Evolutionary conservation across 2,888 invertebrate species (phyloP), one percentile per base, ranked within the genome.

Genomic region (Drosophila monieri): DNA sequence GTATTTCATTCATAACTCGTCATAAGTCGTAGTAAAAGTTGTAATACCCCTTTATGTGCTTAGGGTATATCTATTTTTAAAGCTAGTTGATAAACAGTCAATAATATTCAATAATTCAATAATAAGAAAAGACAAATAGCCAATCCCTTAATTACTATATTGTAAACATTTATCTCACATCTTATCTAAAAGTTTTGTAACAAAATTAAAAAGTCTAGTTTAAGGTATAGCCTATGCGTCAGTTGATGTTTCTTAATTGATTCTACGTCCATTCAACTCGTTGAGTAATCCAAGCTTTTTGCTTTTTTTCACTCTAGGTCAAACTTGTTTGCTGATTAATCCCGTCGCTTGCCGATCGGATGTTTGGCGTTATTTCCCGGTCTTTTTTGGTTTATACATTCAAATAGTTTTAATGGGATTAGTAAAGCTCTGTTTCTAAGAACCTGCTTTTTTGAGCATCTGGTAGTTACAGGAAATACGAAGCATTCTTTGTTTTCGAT

Each of bases 341-440:
- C 15, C 60, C 39, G 30, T 41, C 23, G 39, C 46, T 79, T 25
- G 64, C 70, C 14, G 37, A 14, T 39, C 23, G n/a, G 39, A 60
- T 60, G 60, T 60, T 60, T 60, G 60, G 53, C 83, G 79, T 12
- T 85, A 88, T 73, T 77, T 83, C n/a, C 80, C 90, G 39, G 87
- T 88, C 18, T 88, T 89, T 39, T 89, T 83, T 85, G 43, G 15
- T 47, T 59, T 47, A 1, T 18, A 18, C 10, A 21, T 37, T 46
- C 6, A 6, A 27, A 12, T 21, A 10, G n/a, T 44, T 12, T 27
- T 60, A 30, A 30, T 47, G 21, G 23, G 39, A 60, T 59, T 30
- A 9, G n/a, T 46, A 44, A 60, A 27, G 60, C 30, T 60, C 30
- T 43, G 35, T 35, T 35, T 35, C 35, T n/a, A 35, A 35, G 35